phyloP scores from a whole-genome alignment of 2,113 vertebrate genomes.

The Tachysurus vachellii region DNA sequence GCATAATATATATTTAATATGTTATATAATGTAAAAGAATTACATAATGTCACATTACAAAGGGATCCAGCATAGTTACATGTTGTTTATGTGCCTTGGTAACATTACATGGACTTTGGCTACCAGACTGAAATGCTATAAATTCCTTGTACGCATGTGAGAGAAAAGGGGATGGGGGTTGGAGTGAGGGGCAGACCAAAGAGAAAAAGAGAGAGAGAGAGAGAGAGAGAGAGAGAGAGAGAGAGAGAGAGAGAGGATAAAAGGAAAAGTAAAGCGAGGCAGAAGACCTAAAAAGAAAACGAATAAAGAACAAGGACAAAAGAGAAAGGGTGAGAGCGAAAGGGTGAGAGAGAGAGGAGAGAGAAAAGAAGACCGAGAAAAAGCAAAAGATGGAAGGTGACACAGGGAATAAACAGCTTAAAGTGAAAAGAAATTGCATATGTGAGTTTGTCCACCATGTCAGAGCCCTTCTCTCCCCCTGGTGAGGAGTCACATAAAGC shows the following conservation, averaged over 20 bases:
- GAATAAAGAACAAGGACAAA: neutral
- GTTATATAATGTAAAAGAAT: neutral
- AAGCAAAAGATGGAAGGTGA: conserved; percentile 14
- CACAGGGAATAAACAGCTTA: conserved; percentile 21
- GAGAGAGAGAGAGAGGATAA: neutral
- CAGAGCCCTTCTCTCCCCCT: conserved; percentile 43
- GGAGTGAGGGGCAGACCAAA: neutral
- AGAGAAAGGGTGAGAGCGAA: neutral
- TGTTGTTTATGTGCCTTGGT: neutral
- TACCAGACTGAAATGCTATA: conserved; percentile 12
- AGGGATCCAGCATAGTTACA: neutral
- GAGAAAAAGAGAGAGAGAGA: neutral
- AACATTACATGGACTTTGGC: neutral
- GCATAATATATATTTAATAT: neutral
- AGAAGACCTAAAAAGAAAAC: neutral
- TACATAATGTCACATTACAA: neutral
- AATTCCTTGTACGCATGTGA: conserved; percentile 4
- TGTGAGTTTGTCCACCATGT: conserved; percentile 34
- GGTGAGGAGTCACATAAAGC: conserved; percentile 58
- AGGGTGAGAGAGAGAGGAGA: neutral
- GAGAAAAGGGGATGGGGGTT: neutral
- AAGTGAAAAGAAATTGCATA: conserved; percentile 51
- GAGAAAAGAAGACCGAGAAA: neutral
- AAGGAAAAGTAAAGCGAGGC: neutral
- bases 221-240: neutral